Base-by-base conservation (phyloP, 1,140 invertebrate species). In the Caenorhabditis inopinata region DNA sequence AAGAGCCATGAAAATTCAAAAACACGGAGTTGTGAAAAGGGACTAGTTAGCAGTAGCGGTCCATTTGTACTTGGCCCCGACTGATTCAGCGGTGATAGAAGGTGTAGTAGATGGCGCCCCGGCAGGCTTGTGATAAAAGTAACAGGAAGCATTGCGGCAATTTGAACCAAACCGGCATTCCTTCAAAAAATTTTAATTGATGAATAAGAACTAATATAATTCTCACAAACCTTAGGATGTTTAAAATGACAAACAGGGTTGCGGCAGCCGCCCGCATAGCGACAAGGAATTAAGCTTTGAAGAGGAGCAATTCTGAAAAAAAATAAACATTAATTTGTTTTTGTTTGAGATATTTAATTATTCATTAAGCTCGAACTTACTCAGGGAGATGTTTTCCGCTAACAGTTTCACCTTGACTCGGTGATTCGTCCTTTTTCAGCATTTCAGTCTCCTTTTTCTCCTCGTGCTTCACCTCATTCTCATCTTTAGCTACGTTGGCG, bases 201-300 rank as follows among this genome's bases (percentile, higher is more conserved):
- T 4, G 35, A 35, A 77, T n/a, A n/a, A n/a, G n/a, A n/a, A n/a
- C n/a, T n/a, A n/a, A n/a, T n/a, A n/a, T n/a, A n/a, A n/a, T n/a
- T n/a, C n/a, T n/a, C n/a, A n/a, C 38, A 42, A 42, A 77, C 79
- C 74, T 76, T 53, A 14, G 80, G 80, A 81, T 81, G 80, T 23
- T 81, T 53, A 45, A 53, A 81, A 11, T 53, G 48, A 32, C 80
- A 81, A 48, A 32, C 23, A 16, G 80, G 80, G 78, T 81, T 81
- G 5, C 21, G 21, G 35, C 80, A 81, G 2, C 21, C 35, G 2
- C 38, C 75, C 16, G 35, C 74, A 45, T 48, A 81, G 5, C 76
- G 49, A 27, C 80, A 81, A 4, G 12, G 68, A 18, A 80, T 45
- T 47, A 76, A 42, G 7, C 32, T 16, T 53, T 32, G 51, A 45